phyloP scores from a whole-genome alignment of 1,140 invertebrate genomes.

The Cydia fagiglandana region DNA sequence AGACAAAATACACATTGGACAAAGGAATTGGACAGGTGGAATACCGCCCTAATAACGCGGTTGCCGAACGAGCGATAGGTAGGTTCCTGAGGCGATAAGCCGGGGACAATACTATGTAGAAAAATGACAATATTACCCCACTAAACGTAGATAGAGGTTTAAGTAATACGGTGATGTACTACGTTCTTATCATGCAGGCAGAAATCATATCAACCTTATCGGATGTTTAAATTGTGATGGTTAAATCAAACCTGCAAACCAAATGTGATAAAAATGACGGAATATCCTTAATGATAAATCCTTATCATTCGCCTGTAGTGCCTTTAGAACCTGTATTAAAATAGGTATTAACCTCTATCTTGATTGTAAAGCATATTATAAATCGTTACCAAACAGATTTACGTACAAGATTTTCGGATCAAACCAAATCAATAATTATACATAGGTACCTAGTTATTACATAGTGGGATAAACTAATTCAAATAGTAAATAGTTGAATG shows the following conservation, averaged over 20 bases:
- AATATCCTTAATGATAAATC: background rate
- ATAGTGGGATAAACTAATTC: background rate
- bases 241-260: constrained; percentile 27
- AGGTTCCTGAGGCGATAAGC: too few species aligned
- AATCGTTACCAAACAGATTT: background rate
- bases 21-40: too few species aligned
- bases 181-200: constrained; percentile 7
- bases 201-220: constrained; percentile 22
- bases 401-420: background rate
- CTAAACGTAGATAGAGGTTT: background rate
- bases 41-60: too few species aligned
- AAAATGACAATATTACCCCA: too few species aligned
- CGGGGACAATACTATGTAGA: too few species aligned
- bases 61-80: too few species aligned
- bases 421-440: background rate
- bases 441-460: too few species aligned
- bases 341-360: background rate
- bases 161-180: background rate
- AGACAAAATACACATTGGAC: too few species aligned
- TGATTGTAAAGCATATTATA: background rate
- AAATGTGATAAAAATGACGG: constrained; percentile 19
- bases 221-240: constrained; percentile 28
- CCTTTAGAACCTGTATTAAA: background rate
- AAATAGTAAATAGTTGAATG: background rate
- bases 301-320: too few species aligned